Percentiles rank a stretch among this genome's conserved stretches.
Evolutionary conservation across 2,888 invertebrate species (phyloP).

Genomic region (Idaea biselata): DNA sequence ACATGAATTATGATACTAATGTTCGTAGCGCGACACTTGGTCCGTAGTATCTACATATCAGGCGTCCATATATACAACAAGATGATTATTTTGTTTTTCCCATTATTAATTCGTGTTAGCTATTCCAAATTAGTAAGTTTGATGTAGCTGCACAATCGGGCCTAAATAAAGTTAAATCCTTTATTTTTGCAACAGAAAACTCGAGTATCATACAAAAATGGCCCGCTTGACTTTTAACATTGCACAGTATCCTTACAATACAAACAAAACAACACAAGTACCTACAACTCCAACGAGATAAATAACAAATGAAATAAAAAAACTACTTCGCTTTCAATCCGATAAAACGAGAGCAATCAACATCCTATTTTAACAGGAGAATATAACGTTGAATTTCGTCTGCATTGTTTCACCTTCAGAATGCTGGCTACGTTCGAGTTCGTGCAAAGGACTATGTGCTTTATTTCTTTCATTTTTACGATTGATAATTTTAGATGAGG

Average conservation of each 20-base stretch:
- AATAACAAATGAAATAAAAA: background rate
- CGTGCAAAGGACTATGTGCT: conserved; percentile 8
- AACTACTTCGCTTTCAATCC: background rate
- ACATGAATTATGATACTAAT: too few relatives aligned
- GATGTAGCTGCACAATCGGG: too few relatives aligned
- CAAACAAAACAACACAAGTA: background rate
- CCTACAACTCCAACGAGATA: background rate
- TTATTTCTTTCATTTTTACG: conserved; percentile 13
- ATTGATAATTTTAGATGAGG: background rate
- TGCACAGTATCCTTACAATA: background rate
- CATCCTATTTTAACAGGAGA: background rate
- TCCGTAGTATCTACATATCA: too few relatives aligned
- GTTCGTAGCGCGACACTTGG: too few relatives aligned
- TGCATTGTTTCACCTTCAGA: background rate
- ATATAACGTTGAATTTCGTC: background rate
- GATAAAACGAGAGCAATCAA: background rate
- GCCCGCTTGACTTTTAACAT: conserved; percentile 17
- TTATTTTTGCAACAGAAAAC: conserved; percentile 33
- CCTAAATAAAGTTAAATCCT: background rate
- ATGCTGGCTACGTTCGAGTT: background rate
- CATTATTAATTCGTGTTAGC: too few relatives aligned
- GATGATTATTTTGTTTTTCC: too few relatives aligned
- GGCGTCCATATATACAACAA: too few relatives aligned
- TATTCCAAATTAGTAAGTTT: too few relatives aligned
- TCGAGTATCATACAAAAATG: conserved; percentile 36